Percentiles rank a stretch among this genome's conserved stretches.
phyloP scores from a whole-genome alignment of 2,113 vertebrate genomes.

The Speoplatyrhinus poulsoni region DNA sequence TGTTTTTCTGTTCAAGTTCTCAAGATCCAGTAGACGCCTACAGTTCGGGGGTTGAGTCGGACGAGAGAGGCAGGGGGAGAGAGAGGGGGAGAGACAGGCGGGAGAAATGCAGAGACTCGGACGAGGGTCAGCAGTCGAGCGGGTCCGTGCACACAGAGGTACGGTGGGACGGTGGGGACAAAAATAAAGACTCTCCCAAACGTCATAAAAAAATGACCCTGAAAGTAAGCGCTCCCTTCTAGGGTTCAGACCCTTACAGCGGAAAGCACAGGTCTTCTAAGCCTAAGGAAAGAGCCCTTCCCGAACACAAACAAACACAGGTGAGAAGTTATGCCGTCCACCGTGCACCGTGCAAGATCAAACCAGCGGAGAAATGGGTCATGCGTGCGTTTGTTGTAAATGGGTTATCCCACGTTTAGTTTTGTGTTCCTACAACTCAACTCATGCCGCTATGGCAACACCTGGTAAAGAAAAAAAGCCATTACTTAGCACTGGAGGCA shows the following conservation, averaged over 20 bases:
- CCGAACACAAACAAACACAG: constrained; percentile 56
- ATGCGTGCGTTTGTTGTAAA: constrained; percentile 34
- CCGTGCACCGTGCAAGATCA: constrained; percentile 19
- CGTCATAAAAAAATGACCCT: background rate
- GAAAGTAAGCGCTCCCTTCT: background rate
- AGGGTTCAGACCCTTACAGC: constrained; percentile 56
- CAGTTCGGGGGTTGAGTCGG: constrained; percentile 48
- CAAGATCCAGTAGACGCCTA: constrained; percentile 48
- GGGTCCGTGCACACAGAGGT: constrained; percentile 61
- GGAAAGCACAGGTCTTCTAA: constrained; percentile 51
- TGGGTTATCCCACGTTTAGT: constrained; percentile 29
- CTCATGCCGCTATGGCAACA: constrained; percentile 6
- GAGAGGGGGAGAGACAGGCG: constrained; percentile 74
- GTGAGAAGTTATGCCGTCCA: constrained; percentile 43
- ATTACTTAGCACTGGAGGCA: constrained; percentile 38
- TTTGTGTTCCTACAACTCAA: constrained; percentile 12
- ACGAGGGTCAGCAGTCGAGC: constrained; percentile 58
- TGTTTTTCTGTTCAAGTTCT: constrained; percentile 38
- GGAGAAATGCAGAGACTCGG: constrained; percentile 63
- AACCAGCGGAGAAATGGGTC: constrained; percentile 39
- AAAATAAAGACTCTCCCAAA: background rate
- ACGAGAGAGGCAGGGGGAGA: constrained; percentile 72
- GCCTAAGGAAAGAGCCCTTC: constrained; percentile 32
- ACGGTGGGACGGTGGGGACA: background rate
- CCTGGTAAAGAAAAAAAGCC: constrained; percentile 14